phyloP scores from a whole-genome alignment of 2,797 vertebrate genomes.

The Pseudochaenichthys georgianus region DNA sequence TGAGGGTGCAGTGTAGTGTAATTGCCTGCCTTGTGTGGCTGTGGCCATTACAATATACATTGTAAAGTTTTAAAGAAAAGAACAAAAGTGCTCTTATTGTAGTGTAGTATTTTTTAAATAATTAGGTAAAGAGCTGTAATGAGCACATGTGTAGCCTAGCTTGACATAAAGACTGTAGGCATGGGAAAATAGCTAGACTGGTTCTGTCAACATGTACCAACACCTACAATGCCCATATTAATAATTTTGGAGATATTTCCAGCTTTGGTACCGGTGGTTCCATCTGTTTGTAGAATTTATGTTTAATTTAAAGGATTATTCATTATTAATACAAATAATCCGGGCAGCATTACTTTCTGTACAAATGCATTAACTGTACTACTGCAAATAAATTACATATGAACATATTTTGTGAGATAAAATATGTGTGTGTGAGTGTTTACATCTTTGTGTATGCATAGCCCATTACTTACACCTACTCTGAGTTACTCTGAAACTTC shows the following conservation, averaged over 20 bases:
- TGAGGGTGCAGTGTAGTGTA: no score
- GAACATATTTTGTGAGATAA: background rate
- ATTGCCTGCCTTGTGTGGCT: no score
- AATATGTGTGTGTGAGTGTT: background rate
- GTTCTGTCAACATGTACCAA: no score
- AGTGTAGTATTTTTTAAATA: no score
- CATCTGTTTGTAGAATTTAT: background rate
- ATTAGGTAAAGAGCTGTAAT: no score
- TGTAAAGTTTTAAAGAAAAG: no score
- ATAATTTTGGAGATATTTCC: background rate
- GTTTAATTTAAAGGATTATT: background rate
- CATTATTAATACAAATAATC: background rate
- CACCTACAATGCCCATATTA: no score
- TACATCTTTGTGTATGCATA: background rate
- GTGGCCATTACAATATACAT: no score
- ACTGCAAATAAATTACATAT: background rate
- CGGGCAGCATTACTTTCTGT: background rate
- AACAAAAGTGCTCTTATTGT: no score
- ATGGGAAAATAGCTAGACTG: no score
- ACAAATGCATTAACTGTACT: background rate
- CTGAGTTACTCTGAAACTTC: conserved; percentile 13
- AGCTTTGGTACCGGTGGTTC: background rate
- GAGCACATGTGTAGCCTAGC: no score
- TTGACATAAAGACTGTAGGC: no score
- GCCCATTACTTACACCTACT: background rate